A percentile compares a stretch with the other conserved stretches of the same genome.
These are phyloP conservation scores for Brachionus calyciflorus DNA, from an alignment of 1,140 invertebrate species.

Conservation along the genomic window DNA sequence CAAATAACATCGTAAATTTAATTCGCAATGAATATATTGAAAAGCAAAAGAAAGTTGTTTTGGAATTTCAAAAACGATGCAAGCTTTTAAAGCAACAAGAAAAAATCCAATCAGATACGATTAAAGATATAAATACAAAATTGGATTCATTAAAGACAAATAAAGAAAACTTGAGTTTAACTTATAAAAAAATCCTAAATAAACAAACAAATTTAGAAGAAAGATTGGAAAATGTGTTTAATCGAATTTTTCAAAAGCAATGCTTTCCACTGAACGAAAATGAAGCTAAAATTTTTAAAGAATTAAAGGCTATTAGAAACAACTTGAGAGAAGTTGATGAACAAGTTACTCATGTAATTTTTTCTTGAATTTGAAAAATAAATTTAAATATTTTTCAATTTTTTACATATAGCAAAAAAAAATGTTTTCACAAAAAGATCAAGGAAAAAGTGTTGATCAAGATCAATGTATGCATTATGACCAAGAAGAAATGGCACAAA, in stretches of 20 bases:
- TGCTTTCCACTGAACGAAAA: not conserved
- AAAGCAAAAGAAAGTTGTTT: slow-evolving; percentile 1
- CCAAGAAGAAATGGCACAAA: not conserved
- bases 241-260: not conserved
- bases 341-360: not conserved
- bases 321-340: not conserved
- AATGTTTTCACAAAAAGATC: not conserved
- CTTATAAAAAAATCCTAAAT: not conserved
- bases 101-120: slow-evolving; percentile 20
- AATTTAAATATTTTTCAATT: too few species aligned
- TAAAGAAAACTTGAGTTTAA: not conserved
- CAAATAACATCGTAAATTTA: not conserved
- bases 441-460: not conserved
- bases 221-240: not conserved
- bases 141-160: not conserved
- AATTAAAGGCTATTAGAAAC: not conserved
- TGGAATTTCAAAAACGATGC: slow-evolving; percentile 9
- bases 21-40: slow-evolving; percentile 25
- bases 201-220: not conserved
- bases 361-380: too few species aligned
- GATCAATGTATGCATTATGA: not conserved
- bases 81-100: slow-evolving; percentile 13
- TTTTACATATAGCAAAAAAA: not conserved
- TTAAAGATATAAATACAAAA: not conserved
- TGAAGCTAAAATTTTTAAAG: not conserved